phyloP scores from a whole-genome alignment of 2,888 invertebrate genomes.

The Mantis religiosa region DNA sequence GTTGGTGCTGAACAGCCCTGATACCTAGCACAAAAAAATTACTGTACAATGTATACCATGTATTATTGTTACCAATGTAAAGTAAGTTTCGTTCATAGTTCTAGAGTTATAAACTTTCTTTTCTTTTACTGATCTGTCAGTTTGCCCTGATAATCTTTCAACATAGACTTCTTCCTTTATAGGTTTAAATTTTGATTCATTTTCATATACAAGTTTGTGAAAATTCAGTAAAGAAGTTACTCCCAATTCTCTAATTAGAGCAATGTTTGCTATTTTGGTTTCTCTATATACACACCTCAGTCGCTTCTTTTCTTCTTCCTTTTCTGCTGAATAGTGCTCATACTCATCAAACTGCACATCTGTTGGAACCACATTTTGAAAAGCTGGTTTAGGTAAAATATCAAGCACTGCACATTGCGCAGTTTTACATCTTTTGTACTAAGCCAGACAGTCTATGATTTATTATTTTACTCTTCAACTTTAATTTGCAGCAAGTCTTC shows the following conservation, averaged over 20 bases:
- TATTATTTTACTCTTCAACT: too few species aligned
- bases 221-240: slow-evolving; percentile 42
- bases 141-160: slow-evolving; percentile 50
- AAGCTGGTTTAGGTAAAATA: too few species aligned
- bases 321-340: too few species aligned
- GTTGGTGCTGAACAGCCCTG: slow-evolving; percentile 55
- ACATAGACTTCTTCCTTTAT: slow-evolving; percentile 51
- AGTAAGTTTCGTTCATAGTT: slow-evolving; percentile 58
- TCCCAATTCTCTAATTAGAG: slow-evolving; percentile 7
- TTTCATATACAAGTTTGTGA: slow-evolving; percentile 44
- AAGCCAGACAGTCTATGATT: too few species aligned
- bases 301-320: too few species aligned
- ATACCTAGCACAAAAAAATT: slow-evolving; percentile 59
- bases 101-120: slow-evolving; percentile 54
- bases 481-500: too few species aligned
- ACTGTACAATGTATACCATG: slow-evolving; percentile 59
- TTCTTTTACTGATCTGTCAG: slow-evolving; percentile 55
- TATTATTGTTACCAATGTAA: slow-evolving; percentile 72
- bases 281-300: neutral
- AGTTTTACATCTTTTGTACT: too few species aligned
- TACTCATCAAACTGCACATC: too few species aligned
- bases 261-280: neutral
- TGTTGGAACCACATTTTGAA: too few species aligned
- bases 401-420: too few species aligned
- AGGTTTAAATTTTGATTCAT: slow-evolving; percentile 49